Evolutionary conservation across 2,797 vertebrate genomes (phyloP).

Genomic region (Pangasius macronema): DNA sequence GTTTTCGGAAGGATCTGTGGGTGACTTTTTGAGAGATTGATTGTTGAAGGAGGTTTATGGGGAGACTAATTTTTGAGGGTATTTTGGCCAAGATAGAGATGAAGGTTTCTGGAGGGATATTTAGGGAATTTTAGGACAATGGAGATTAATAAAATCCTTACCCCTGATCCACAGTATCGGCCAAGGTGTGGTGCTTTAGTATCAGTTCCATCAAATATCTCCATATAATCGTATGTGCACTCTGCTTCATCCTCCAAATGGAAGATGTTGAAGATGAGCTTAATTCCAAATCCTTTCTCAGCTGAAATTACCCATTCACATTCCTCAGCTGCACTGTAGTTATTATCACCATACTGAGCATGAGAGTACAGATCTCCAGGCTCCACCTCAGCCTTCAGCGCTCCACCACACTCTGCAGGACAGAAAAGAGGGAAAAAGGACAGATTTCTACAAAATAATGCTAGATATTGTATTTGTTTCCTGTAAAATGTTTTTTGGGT

Average conservation of each 20-base stretch:
- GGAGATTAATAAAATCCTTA: slow-evolving; percentile 62
- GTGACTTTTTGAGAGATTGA: background rate
- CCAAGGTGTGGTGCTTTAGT: slow-evolving; percentile 89
- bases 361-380: slow-evolving; percentile 97
- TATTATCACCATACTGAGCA: slow-evolving; percentile 95
- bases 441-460: background rate
- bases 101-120: background rate
- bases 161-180: slow-evolving; percentile 95
- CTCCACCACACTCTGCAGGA: slow-evolving; percentile 88
- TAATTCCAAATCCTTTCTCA: slow-evolving; percentile 92
- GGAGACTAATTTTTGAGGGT: background rate
- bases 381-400: slow-evolving; percentile 88
- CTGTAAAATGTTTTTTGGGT: background rate
- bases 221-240: slow-evolving; percentile 97
- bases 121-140: background rate
- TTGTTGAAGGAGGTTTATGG: background rate
- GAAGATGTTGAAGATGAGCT: slow-evolving; percentile 96
- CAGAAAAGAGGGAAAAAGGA: background rate
- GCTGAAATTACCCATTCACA: slow-evolving; percentile 95
- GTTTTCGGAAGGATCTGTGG: background rate
- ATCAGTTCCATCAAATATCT: slow-evolving; percentile 91
- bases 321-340: slow-evolving; percentile 89
- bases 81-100: background rate
- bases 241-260: slow-evolving; percentile 96
- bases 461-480: background rate